These are phyloP conservation scores for Batillaria attramentaria DNA, from an alignment of 1,140 invertebrate species.

Conservation along the genomic window DNA sequence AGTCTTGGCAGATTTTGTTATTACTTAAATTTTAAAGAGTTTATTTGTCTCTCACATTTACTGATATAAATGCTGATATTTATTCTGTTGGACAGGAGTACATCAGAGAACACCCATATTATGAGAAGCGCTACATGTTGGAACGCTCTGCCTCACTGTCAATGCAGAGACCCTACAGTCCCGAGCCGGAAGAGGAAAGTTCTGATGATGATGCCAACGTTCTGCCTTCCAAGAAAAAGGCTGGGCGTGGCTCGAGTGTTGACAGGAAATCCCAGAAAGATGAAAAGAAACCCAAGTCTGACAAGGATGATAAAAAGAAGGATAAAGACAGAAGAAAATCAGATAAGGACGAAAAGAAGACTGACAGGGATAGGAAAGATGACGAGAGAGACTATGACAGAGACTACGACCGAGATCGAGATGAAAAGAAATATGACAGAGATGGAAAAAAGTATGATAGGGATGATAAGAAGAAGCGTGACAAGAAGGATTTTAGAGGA, in stretches of 20 bases:
- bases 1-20: background rate
- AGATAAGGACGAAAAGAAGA: slow-evolving; percentile 7
- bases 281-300: too few species aligned
- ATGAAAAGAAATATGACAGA: too few species aligned
- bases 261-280: slow-evolving; percentile 15
- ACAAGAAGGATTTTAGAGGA: too few species aligned
- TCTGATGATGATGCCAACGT: slow-evolving; percentile 35
- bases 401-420: too few species aligned
- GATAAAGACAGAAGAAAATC: slow-evolving; percentile 26
- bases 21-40: background rate
- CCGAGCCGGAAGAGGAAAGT: slow-evolving; percentile 26
- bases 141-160: slow-evolving; percentile 56
- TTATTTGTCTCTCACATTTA: background rate
- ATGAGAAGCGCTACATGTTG: slow-evolving; percentile 60
- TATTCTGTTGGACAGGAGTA: slow-evolving; percentile 53
- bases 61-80: slow-evolving; percentile 5
- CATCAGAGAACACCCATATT: slow-evolving; percentile 58
- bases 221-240: slow-evolving; percentile 26
- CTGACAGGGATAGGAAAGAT: slow-evolving; percentile 15
- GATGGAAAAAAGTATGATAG: too few species aligned
- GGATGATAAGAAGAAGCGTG: too few species aligned
- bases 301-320: too few species aligned
- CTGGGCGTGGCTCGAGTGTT: background rate
- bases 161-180: slow-evolving; percentile 32
- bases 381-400: too few species aligned